Percentiles rank a stretch among this genome's conserved stretches.
These are phyloP conservation scores for Gorsachius goisagi DNA, from an alignment of 2,113 vertebrate species.

Conservation along the genomic window DNA sequence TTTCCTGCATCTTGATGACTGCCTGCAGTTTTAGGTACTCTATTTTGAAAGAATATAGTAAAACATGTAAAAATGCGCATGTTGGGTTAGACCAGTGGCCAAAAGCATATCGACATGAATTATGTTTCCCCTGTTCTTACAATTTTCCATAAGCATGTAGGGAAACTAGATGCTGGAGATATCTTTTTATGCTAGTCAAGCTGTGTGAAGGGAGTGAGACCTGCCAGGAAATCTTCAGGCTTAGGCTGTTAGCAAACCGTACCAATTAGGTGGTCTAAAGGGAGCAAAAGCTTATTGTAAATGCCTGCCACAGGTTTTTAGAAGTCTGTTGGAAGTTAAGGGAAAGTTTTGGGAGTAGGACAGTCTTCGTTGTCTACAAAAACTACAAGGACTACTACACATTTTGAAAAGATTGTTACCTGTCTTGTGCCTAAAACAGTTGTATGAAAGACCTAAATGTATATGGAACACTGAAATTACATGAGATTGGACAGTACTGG, in stretches of 20 bases:
- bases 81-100: background rate
- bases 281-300: background rate
- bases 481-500: background rate
- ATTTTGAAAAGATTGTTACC: background rate
- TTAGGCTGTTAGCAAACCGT: background rate
- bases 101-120: background rate
- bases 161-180: background rate
- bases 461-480: background rate
- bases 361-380: background rate
- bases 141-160: background rate
- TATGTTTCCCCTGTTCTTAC: background rate
- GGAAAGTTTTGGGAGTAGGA: background rate
- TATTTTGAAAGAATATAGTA: background rate
- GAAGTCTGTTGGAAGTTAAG: background rate
- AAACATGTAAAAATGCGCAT: background rate
- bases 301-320: background rate
- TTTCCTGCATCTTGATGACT: background rate
- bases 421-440: background rate
- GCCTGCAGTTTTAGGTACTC: background rate
- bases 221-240: background rate
- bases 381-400: background rate
- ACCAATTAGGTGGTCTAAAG: background rate
- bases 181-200: background rate
- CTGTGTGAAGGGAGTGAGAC: background rate
- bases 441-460: background rate